Conservation (phyloP, 2,797 vertebrate species). For the Coracias cyanogaster region DNA sequence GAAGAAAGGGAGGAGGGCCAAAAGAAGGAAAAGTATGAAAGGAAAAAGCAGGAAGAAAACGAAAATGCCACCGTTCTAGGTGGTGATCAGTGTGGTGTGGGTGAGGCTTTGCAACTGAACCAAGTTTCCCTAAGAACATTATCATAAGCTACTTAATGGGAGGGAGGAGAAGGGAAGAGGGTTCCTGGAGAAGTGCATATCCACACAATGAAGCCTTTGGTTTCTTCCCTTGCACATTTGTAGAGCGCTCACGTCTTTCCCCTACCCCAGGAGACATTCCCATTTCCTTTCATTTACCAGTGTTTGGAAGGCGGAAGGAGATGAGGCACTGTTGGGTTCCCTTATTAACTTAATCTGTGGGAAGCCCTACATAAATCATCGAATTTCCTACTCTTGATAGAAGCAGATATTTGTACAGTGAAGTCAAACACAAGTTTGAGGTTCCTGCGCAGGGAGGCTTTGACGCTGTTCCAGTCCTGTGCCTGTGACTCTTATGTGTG, state of each 20-base stretch:
- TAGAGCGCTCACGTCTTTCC: not conserved
- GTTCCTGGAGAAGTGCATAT: not conserved
- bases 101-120: not conserved
- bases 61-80: not conserved
- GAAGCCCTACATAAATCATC: constrained; percentile 5
- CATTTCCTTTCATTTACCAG: constrained; percentile 35
- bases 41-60: not conserved
- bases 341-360: constrained; percentile 30
- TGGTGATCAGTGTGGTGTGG: rapidly evolving
- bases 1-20: not conserved
- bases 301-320: constrained; percentile 19
- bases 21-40: not conserved
- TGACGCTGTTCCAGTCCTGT: constrained; percentile 16
- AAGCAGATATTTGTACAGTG: not conserved
- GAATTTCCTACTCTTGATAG: not conserved
- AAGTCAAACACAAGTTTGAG: not conserved
- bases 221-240: constrained; percentile 9
- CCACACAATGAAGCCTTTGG: constrained; percentile 2
- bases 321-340: constrained; percentile 24
- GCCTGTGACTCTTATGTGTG: constrained; percentile 33
- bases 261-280: constrained; percentile 17
- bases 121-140: not conserved
- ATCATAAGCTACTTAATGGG: not conserved
- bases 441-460: constrained; percentile 8
- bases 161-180: not conserved